A percentile compares a stretch with the other conserved stretches of the same genome.
Conservation (phyloP, 2,113 vertebrate species). For the Falcunculus frontatus region DNA sequence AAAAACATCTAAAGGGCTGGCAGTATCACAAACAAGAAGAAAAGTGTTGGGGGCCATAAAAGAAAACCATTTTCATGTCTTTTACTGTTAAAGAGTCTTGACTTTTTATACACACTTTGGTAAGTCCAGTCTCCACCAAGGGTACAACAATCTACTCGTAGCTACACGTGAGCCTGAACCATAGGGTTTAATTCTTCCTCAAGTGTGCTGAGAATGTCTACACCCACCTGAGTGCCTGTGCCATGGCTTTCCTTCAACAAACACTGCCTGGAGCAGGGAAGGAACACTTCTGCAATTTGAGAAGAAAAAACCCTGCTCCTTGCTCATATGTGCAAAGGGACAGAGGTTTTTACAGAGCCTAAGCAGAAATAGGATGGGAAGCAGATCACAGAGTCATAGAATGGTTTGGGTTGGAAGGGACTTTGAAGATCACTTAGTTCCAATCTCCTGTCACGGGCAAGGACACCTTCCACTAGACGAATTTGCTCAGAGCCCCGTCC, state of each 20-base stretch:
- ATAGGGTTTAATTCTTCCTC: too few species aligned
- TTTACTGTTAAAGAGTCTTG: not conserved
- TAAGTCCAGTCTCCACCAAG: not conserved
- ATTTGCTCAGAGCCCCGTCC: fast-evolving
- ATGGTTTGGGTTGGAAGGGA: not conserved
- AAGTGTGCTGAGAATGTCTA: not conserved
- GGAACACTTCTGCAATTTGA: not conserved
- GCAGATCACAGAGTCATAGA: not conserved
- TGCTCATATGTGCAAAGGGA: fast-evolving
- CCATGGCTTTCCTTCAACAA: not conserved
- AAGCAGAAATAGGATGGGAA: fast-evolving
- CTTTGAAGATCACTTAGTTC: not conserved
- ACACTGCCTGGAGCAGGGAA: not conserved
- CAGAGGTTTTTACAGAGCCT: not conserved
- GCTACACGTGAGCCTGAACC: fast-evolving
- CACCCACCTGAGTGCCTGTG: not conserved
- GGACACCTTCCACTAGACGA: not conserved
- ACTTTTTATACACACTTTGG: not conserved
- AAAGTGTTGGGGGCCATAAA: not conserved
- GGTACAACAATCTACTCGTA: fast-evolving
- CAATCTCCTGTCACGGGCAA: too few species aligned
- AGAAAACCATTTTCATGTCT: not conserved
- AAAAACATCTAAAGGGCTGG: not conserved
- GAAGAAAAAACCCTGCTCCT: not conserved
- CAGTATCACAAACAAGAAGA: fast-evolving